A percentile compares a stretch with the other conserved stretches of the same genome.
Conservation (phyloP, 2,113 vertebrate genomes). For the Cottus gobio region DNA sequence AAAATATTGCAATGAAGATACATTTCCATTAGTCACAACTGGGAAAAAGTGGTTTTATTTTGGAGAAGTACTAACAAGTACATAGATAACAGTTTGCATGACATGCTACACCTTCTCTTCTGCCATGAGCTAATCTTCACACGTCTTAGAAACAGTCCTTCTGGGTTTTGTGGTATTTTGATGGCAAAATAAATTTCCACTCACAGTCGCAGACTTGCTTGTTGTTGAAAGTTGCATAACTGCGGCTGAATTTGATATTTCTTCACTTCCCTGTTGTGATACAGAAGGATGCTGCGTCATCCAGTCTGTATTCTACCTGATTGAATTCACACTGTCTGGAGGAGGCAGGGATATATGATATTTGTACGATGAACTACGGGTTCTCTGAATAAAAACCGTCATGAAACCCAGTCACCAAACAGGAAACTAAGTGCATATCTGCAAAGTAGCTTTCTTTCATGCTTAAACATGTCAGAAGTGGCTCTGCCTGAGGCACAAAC, state of each 20-base stretch:
- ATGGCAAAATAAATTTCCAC: slow-evolving; percentile 24
- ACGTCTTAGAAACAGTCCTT: not conserved
- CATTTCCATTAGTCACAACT: not conserved
- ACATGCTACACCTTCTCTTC: not conserved
- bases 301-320: not conserved
- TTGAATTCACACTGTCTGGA: not conserved
- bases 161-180: not conserved
- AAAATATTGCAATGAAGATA: too few relatives aligned
- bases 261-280: slow-evolving; percentile 27
- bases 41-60: not conserved
- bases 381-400: not conserved
- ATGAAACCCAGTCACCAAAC: not conserved
- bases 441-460: not conserved
- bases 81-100: not conserved
- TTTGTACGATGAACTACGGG: not conserved
- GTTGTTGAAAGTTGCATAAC: slow-evolving; percentile 22
- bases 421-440: not conserved
- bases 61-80: not conserved
- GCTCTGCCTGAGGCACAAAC: not conserved
- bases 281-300: not conserved
- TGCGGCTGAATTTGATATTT: slow-evolving; percentile 29
- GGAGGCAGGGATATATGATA: not conserved
- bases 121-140: not conserved
- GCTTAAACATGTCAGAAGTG: not conserved
- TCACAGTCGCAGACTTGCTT: rapidly evolving